Conservation (phyloP, 2,113 vertebrate species). For the Ciconia stormi region DNA sequence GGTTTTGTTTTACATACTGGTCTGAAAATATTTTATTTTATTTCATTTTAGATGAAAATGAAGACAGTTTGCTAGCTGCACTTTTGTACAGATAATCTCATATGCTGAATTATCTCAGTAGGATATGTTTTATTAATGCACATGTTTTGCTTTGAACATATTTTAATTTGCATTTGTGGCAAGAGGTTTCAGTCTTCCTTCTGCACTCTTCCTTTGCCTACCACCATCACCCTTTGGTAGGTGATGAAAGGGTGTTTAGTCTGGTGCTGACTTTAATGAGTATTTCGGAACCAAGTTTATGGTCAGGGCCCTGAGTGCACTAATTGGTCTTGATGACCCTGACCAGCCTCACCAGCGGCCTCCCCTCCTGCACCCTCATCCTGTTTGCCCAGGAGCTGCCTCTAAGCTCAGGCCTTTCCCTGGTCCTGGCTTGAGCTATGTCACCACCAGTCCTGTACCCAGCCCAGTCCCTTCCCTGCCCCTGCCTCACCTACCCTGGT, state of each 20-base stretch:
- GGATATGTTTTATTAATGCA: slow-evolving; percentile 15
- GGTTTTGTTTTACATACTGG: slow-evolving; percentile 1
- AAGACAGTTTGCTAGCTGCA: neutral
- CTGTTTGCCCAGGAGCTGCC: neutral
- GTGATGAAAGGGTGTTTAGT: neutral
- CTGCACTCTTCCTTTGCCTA: neutral
- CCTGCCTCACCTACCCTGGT: neutral
- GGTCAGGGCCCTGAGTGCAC: neutral
- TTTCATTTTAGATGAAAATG: neutral
- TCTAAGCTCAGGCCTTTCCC: neutral
- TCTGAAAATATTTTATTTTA: neutral
- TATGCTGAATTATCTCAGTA: neutral
- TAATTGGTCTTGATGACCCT: neutral
- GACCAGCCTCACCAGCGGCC: neutral
- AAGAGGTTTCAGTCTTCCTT: neutral
- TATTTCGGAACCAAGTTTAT: neutral
- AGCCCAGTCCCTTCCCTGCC: neutral
- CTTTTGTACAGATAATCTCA: neutral
- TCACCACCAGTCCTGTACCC: neutral
- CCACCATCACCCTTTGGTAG: neutral
- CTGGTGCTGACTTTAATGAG: neutral
- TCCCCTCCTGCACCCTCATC: rapidly evolving
- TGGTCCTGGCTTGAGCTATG: neutral
- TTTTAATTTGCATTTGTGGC: neutral
- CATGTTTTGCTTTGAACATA: neutral